A percentile compares a stretch with the other conserved stretches of the same genome.
Conservation (phyloP, 2,797 vertebrate species). For the Rhodeus uyekii region DNA sequence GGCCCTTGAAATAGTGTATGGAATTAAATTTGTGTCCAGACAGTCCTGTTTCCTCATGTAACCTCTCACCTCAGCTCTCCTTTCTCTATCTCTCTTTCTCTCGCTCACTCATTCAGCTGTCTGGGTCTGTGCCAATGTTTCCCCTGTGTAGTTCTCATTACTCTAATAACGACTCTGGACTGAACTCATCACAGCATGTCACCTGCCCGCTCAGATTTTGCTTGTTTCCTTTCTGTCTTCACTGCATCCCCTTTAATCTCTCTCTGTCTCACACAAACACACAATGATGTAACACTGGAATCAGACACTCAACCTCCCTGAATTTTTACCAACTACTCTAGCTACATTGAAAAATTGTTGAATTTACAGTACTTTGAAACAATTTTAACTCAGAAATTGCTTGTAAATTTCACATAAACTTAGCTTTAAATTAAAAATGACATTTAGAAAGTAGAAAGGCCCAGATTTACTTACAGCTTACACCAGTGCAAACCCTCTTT, state of each 20-base stretch:
- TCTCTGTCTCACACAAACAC: background rate
- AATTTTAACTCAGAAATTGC: too few relatives aligned
- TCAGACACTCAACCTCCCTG: background rate
- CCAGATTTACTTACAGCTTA: too few relatives aligned
- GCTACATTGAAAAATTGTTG: too few relatives aligned
- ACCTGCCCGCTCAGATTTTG: constrained; percentile 11
- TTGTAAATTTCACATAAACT: too few relatives aligned
- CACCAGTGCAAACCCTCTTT: too few relatives aligned
- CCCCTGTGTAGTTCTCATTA: constrained; percentile 33
- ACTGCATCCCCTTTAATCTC: background rate
- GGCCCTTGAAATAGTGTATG: constrained; percentile 51
- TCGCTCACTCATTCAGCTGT: constrained; percentile 41
- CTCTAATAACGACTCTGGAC: constrained; percentile 22
- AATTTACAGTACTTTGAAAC: too few relatives aligned
- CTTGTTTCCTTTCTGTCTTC: background rate
- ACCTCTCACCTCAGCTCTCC: constrained; percentile 15
- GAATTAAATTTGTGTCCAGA: constrained; percentile 56
- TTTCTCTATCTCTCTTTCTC: background rate
- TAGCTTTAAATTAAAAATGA: too few relatives aligned
- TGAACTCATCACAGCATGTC: constrained; percentile 15
- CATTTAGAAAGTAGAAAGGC: too few relatives aligned
- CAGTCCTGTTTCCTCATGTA: constrained; percentile 54
- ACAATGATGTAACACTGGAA: background rate
- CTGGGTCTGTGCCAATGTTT: constrained; percentile 31
- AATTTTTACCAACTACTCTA: background rate